These are phyloP conservation scores for Drosophila villosipedis DNA, from an alignment of 2,888 invertebrate species.

Conservation along the genomic window DNA sequence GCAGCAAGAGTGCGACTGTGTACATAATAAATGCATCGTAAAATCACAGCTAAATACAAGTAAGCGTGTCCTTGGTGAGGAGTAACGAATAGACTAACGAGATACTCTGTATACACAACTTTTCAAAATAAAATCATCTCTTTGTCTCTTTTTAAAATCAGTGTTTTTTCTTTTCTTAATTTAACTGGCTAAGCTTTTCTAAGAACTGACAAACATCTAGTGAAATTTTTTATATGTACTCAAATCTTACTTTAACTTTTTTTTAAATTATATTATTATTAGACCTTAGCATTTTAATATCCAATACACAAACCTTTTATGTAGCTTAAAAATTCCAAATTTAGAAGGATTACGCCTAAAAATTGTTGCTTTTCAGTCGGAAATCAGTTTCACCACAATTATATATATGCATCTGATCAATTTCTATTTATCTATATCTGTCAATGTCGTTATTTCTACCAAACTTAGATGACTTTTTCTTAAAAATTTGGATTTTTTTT, in stretches of 20 bases:
- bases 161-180: neutral
- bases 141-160: neutral
- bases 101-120: neutral
- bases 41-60: conserved; percentile 57
- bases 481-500: neutral
- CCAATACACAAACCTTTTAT: neutral
- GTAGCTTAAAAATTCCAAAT: neutral
- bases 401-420: neutral
- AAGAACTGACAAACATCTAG: accelerated
- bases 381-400: neutral
- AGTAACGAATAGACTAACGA: neutral
- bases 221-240: accelerated
- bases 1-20: neutral
- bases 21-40: conserved; percentile 64
- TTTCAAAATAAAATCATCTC: neutral
- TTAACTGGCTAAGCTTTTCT: accelerated
- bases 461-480: neutral
- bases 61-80: too few species aligned
- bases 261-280: neutral
- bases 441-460: neutral
- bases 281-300: neutral
- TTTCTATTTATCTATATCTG: neutral
- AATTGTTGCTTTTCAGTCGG: neutral
- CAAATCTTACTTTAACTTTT: neutral
- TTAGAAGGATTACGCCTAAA: neutral